Evolutionary conservation across 2,113 vertebrate species (phyloP), one percentile per base, ranked within the genome.

Genomic region (Semnornis frantzii): DNA sequence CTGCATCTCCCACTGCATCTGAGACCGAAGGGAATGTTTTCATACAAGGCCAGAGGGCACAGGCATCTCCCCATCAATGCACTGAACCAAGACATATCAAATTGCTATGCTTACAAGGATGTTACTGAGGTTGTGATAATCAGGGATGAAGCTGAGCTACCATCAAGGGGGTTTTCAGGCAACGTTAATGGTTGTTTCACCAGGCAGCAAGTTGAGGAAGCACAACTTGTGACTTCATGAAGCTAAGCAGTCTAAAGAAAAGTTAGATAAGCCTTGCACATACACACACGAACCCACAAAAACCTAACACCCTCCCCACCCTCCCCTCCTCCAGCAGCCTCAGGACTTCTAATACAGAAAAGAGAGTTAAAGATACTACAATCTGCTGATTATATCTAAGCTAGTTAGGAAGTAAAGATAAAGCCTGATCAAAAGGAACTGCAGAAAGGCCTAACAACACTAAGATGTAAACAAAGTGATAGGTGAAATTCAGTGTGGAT

Each of bases 161-260:
- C 21, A 52, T 15, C 3, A 72, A 62, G 6, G 11, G 3, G 10
- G 34, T 69, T 72, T 88, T 88, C 46, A 77, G 57, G 52, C 37
- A 30, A 15, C 0, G 0, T 18, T 71, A 13, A 20, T 78, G 17
- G 6, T 68, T 86, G 16, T 77, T 76, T 59, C 42, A 58, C 20
- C 1, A 4, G 25, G 18, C 17, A 70, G 18, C 0, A 2, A 39
- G 8, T 23, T n/a, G 13, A 78, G 25, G 23, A 58, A 24, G 28
- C 23, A 20, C 3, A 60, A 13, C 12, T 81, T 28, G 11, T 69
- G 30, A 30, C 34, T 52, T 69, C 28, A 48, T 69, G 2, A 82
- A 64, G 9, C 0, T 44, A 58, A 66, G 34, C 12, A 52, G 37
- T 8, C 28, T 59, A 57, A 78, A 10, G n/a, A 52, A 52, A 63